phyloP scores from a whole-genome alignment of 2,888 invertebrate genomes.

The Chrysolina americana region DNA sequence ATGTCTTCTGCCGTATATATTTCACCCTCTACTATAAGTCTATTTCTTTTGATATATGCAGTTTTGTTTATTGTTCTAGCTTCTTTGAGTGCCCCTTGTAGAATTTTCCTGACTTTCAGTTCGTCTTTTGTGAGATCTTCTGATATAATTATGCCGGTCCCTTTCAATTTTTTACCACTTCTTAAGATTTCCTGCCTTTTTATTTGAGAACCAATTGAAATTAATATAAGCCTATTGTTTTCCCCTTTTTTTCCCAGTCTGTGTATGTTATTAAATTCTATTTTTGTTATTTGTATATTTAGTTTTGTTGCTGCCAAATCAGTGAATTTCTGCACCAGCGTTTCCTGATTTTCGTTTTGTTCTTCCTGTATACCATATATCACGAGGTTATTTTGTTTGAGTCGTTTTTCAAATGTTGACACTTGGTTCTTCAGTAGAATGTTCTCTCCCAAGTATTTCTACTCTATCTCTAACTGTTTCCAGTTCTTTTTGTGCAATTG shows the following conservation, averaged over 20 bases:
- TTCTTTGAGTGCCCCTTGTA: slow-evolving; percentile 17
- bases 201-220: slow-evolving; percentile 20
- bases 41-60: too few relatives aligned
- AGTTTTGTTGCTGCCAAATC: slow-evolving; percentile 22
- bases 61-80: slow-evolving; percentile 4
- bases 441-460: background rate
- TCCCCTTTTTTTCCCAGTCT: slow-evolving; percentile 21
- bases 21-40: background rate
- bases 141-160: background rate
- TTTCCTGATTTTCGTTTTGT: slow-evolving; percentile 21
- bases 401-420: slow-evolving; percentile 8
- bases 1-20: slow-evolving; percentile 11
- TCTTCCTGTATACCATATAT: slow-evolving; percentile 24
- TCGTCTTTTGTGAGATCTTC: slow-evolving; percentile 16
- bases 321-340: background rate
- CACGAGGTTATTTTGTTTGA: too few relatives aligned
- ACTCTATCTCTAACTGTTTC: slow-evolving; percentile 3
- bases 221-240: slow-evolving; percentile 10
- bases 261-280: background rate
- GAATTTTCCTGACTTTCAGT: slow-evolving; percentile 12
- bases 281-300: slow-evolving; percentile 4
- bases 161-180: slow-evolving; percentile 14
- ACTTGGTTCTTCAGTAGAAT: slow-evolving; percentile 1
- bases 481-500: slow-evolving; percentile 3
- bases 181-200: slow-evolving; percentile 19